Evolutionary conservation across 2,888 invertebrate species (phyloP), one percentile per base, ranked within the genome.

Genomic region (Lycophotia porphyrea): DNA sequence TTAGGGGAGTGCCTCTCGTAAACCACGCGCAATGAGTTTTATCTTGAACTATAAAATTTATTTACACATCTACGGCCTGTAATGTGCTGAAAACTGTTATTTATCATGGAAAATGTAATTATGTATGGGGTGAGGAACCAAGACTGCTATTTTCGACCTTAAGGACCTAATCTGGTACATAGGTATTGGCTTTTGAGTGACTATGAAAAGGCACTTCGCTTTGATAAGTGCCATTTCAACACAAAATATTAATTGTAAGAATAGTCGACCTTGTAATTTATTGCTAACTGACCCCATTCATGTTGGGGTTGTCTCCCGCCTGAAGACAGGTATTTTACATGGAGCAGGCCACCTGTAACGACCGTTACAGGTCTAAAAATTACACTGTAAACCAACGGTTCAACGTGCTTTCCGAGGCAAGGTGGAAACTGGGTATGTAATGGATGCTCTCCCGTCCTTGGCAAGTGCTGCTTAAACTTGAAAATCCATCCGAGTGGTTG

Each of bases 1-100:
- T 96, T 95, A 96, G 94, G 94, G 95, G 95, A 94, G 93, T 94
- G 93, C 90, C 86, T 89, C 93, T 95, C 95, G 93, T 95, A 95
- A 95, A 95, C 90, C 93, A 93, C 90, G 90, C 89, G 92, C 93
- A 95, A 95, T 95, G 94, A 93, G 91, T 92, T 95, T 95, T 95
- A 95, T 96, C 95, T 95, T 89, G 88, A 92, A 91, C 94, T 94
- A 94, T 95, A 95, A 95, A 95, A 94, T 94, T 92, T 95, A 95
- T 95, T 95, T 94, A 95, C 94, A 92, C 93, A 90, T 94, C 92
- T 91, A 91, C 91, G 91, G 89, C 31, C 70, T 31, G 27, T 72
- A 93, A 93, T 93, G 92, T 86, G 88, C 81, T 90, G 85, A 88
- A 89, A 89, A 85, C 87, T 84, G 86, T 84, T 87, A 86, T 88